These are phyloP conservation scores for Drosophila nigrodunni DNA, from an alignment of 1,140 invertebrate species.

Conservation along the genomic window DNA sequence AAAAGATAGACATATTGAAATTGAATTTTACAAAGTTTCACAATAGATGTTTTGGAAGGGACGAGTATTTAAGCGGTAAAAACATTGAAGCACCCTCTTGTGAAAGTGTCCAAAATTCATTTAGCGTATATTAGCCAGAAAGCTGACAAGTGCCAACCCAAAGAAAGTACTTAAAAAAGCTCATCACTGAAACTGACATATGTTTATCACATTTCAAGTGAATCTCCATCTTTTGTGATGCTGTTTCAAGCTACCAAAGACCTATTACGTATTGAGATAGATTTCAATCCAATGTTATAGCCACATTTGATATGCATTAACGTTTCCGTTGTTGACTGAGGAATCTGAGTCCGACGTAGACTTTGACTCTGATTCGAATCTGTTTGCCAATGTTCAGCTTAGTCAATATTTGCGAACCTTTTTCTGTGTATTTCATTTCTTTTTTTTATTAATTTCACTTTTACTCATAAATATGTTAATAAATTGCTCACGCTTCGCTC, in stretches of 20 bases:
- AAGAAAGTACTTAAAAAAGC: conserved; percentile 56
- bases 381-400: conserved; percentile 21
- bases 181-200: conserved; percentile 49
- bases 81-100: conserved; percentile 36
- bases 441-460: conserved; percentile 78
- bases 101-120: conserved; percentile 64
- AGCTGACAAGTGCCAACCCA: conserved; percentile 35
- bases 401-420: conserved; percentile 76
- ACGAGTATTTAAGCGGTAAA: conserved; percentile 10
- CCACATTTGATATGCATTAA: conserved; percentile 53
- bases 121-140: conserved; percentile 53
- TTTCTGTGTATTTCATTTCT: conserved; percentile 53
- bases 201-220: conserved; percentile 39
- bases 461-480: conserved; percentile 83
- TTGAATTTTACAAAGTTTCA: conserved; percentile 38
- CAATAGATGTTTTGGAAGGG: neutral
- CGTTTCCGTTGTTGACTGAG: conserved; percentile 16
- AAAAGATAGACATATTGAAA: conserved; percentile 28
- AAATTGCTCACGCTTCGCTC: conserved; percentile 56
- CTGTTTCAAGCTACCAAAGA: neutral
- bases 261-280: conserved; percentile 40
- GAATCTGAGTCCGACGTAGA: neutral
- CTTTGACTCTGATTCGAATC: neutral
- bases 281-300: conserved; percentile 27
- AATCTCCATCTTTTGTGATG: neutral